Conservation (phyloP, 2,888 invertebrate species). For the Loripinus fragilis region DNA sequence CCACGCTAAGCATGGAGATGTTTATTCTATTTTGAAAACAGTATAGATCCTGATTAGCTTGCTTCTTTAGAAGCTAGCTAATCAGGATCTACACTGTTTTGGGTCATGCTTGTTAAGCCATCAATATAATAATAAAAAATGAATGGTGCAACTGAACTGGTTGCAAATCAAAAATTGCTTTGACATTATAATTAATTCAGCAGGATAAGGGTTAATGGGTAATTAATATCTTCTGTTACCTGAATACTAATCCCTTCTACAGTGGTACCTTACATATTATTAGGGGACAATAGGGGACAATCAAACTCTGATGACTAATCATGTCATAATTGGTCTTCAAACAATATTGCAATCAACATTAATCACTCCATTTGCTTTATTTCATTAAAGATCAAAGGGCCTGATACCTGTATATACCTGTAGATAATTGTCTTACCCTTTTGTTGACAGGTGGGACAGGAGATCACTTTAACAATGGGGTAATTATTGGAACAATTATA, state of each 20-base stretch:
- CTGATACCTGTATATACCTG: not conserved
- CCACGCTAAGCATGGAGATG: too few relatives aligned
- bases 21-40: too few relatives aligned
- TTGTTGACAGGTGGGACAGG: conserved; percentile 14
- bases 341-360: conserved; percentile 8
- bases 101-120: too few relatives aligned
- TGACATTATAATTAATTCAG: too few relatives aligned
- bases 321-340: conserved; percentile 24
- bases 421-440: conserved; percentile 2
- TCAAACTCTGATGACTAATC: conserved; percentile 53
- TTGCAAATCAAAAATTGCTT: too few relatives aligned
- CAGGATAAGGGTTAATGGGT: too few relatives aligned
- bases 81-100: too few relatives aligned
- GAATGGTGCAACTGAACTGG: too few relatives aligned
- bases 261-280: conserved; percentile 32
- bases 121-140: too few relatives aligned
- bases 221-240: not conserved
- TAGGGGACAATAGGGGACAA: conserved; percentile 49
- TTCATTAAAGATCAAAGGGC: conserved; percentile 4
- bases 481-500: conserved; percentile 7
- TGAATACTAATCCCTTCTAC: conserved; percentile 5
- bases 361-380: conserved; percentile 12
- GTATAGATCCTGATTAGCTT: too few relatives aligned
- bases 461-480: conserved; percentile 6
- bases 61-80: too few relatives aligned